A percentile compares a stretch with the other conserved stretches of the same genome.
phyloP scores from a whole-genome alignment of 2,113 vertebrate species.

The Bufo gargarizans region DNA sequence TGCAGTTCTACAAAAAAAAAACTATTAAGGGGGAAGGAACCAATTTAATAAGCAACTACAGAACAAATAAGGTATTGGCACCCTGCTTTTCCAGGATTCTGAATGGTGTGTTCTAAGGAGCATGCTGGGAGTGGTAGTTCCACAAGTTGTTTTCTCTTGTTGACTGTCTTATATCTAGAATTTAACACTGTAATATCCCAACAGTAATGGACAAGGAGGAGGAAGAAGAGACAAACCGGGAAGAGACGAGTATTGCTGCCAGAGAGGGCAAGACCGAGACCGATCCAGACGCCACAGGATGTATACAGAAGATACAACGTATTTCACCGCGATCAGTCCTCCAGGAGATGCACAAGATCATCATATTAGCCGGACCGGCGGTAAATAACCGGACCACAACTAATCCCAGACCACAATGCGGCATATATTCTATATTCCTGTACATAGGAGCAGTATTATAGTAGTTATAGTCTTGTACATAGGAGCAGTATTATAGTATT shows the following conservation, averaged over 20 bases:
- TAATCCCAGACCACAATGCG: neutral
- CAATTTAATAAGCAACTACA: neutral
- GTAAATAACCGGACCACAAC: neutral
- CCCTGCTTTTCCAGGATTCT: neutral
- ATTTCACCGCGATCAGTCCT: neutral
- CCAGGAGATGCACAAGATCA: constrained; percentile 3
- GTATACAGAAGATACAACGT: neutral
- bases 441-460: neutral
- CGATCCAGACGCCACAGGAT: constrained; percentile 8
- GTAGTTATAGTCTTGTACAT: neutral
- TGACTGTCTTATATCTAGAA: too few species aligned
- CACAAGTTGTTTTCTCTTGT: neutral
- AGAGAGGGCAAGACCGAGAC: neutral
- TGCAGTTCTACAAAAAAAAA: neutral
- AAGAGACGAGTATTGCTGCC: neutral
- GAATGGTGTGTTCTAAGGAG: neutral
- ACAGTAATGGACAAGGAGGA: neutral
- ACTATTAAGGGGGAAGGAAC: neutral
- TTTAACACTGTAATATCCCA: too few species aligned
- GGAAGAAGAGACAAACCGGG: neutral
- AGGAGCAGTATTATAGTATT: too few species aligned
- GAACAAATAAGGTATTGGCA: neutral
- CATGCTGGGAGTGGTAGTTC: neutral
- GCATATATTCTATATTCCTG: too few species aligned
- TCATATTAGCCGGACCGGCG: constrained; percentile 26